Evolutionary conservation across 2,797 vertebrate species (phyloP).

Genomic region (Lindbergichthys nudifrons): DNA sequence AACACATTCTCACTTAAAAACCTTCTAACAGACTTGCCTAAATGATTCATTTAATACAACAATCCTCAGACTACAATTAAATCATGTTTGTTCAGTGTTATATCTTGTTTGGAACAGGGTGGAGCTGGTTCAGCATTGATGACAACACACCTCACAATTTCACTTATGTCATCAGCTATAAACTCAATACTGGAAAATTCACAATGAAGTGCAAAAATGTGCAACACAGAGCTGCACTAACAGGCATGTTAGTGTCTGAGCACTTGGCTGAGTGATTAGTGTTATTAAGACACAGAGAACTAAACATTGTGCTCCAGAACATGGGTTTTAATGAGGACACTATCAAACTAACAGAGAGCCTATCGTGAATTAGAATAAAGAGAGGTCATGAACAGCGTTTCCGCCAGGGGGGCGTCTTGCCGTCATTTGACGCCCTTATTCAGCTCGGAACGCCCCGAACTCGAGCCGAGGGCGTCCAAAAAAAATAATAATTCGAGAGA

Average conservation of each 20-base stretch:
- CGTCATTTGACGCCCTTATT: too few species aligned
- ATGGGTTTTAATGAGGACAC: conserved; percentile 4
- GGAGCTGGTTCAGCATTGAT: conserved; percentile 2
- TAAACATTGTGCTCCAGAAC: conserved; percentile 8
- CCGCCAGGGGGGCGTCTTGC: too few species aligned
- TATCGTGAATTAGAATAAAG: conserved; percentile 18
- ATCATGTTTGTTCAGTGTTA: neutral
- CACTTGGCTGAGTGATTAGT: conserved; percentile 23
- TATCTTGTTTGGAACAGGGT: neutral
- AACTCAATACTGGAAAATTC: conserved; percentile 32
- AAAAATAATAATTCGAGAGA: too few species aligned
- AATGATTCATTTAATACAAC: neutral
- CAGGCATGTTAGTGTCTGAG: neutral
- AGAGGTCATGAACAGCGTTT: neutral
- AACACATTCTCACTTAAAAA: too few species aligned
- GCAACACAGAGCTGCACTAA: conserved; percentile 2
- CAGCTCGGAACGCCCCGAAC: too few species aligned
- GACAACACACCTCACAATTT: conserved; percentile 23
- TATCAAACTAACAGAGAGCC: neutral
- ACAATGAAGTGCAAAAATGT: conserved; percentile 30
- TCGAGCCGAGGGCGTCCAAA: too few species aligned
- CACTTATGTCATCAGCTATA: conserved; percentile 10
- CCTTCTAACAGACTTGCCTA: too few species aligned
- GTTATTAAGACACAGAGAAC: conserved; percentile 8
- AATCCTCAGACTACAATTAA: neutral